A percentile compares a stretch with the other conserved stretches of the same genome.
Conservation (phyloP, 2,113 vertebrate genomes). For the Heteronetta atricapilla region DNA sequence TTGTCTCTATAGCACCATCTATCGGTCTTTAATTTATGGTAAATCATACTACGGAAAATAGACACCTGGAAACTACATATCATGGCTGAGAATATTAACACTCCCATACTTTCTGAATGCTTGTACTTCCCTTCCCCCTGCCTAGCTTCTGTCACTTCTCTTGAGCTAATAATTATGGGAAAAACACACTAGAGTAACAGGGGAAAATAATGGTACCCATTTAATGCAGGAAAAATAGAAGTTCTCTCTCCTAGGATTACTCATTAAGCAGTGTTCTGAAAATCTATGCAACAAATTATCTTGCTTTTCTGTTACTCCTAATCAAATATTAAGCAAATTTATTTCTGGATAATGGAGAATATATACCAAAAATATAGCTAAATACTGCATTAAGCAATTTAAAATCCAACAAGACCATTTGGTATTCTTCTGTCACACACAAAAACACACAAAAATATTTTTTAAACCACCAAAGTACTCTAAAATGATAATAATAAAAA, state of each 20-base stretch:
- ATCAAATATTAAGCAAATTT: not conserved
- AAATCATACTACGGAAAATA: not conserved
- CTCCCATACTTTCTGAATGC: accelerated
- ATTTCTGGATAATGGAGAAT: not conserved
- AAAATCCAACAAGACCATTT: not conserved
- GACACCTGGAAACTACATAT: not conserved
- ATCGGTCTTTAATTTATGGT: not conserved
- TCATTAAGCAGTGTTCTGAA: not conserved
- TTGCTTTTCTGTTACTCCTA: not conserved
- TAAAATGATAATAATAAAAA: not conserved
- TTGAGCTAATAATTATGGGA: not conserved
- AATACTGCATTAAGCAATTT: not conserved
- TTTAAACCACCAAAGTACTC: not conserved
- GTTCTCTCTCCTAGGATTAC: not conserved
- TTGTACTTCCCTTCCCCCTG: not conserved
- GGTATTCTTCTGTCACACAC: not conserved
- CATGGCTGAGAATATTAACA: not conserved
- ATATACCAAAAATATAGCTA: not conserved
- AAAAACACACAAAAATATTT: not conserved
- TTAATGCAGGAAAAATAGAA: not conserved
- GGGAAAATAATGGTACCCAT: not conserved
- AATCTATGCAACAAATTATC: not conserved
- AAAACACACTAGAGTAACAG: not conserved
- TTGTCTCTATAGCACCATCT: conserved; percentile 64
- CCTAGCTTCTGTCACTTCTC: not conserved